A percentile compares a stretch with the other conserved stretches of the same genome.
phyloP scores from a whole-genome alignment of 1,140 invertebrate species.

The Neodiprion pinetum region DNA sequence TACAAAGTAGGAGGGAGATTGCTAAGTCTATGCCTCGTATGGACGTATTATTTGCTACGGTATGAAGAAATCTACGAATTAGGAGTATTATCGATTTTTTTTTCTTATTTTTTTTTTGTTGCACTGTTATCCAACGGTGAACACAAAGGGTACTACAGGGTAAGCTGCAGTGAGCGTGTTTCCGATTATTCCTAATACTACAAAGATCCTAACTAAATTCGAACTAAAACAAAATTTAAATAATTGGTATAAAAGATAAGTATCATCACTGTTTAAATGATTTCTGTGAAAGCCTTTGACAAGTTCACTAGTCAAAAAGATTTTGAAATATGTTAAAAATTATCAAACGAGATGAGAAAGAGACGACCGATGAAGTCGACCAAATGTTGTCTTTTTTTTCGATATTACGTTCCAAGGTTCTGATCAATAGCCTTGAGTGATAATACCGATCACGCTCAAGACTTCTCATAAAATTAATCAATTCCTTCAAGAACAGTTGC shows the following conservation, averaged over 20 bases:
- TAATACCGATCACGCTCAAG: neutral
- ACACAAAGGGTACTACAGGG: neutral
- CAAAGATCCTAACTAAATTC: neutral
- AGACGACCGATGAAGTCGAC: neutral
- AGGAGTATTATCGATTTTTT: neutral
- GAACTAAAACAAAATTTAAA: neutral
- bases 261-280: no score
- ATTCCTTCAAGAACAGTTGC: constrained; percentile 15
- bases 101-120: neutral
- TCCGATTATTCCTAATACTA: neutral
- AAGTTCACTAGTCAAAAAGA: neutral
- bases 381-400: constrained; percentile 11
- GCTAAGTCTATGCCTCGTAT: constrained; percentile 35
- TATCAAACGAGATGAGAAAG: neutral
- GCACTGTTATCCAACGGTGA: neutral
- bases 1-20: constrained; percentile 35
- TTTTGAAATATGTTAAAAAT: neutral
- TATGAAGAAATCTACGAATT: neutral
- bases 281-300: neutral
- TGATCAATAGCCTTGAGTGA: neutral
- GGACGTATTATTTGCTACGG: constrained; percentile 34
- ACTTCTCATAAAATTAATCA: constrained; percentile 8
- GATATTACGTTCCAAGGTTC: constrained; percentile 11
- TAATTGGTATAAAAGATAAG: neutral
- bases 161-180: neutral